phyloP scores from a whole-genome alignment of 1,140 invertebrate genomes.

The Cyclina sinensis region DNA sequence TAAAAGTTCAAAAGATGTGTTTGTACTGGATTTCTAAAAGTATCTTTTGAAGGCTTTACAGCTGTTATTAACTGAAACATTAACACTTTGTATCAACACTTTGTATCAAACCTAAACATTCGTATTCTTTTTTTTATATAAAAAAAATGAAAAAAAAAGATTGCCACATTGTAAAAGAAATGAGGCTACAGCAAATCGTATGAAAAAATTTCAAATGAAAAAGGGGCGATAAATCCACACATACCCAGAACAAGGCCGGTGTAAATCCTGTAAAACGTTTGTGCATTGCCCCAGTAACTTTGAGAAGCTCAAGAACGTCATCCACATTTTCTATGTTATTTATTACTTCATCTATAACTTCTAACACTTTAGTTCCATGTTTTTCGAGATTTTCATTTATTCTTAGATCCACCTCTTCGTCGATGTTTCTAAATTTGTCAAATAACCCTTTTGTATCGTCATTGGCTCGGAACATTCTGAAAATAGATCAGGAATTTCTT shows the following conservation, averaged over 20 bases:
- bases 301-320: constrained; percentile 76
- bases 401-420: constrained; percentile 78
- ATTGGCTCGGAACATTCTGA: constrained; percentile 80
- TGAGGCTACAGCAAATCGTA: too few species aligned
- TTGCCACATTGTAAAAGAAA: too few species aligned
- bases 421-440: constrained; percentile 76
- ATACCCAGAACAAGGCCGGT: constrained; percentile 80
- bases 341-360: constrained; percentile 80
- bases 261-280: constrained; percentile 75
- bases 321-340: constrained; percentile 83
- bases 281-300: constrained; percentile 75
- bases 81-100: too few species aligned
- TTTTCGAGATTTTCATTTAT: constrained; percentile 80
- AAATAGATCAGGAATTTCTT: constrained; percentile 60
- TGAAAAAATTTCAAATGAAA: too few species aligned
- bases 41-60: too few species aligned
- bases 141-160: too few species aligned
- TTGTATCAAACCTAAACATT: too few species aligned
- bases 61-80: too few species aligned
- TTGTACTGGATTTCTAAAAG: too few species aligned
- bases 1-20: too few species aligned
- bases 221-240: too few species aligned
- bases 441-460: constrained; percentile 75
- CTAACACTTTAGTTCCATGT: constrained; percentile 82
- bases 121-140: too few species aligned